Base-by-base conservation (phyloP, 2,797 vertebrate species). In the Mus caroli region DNA sequence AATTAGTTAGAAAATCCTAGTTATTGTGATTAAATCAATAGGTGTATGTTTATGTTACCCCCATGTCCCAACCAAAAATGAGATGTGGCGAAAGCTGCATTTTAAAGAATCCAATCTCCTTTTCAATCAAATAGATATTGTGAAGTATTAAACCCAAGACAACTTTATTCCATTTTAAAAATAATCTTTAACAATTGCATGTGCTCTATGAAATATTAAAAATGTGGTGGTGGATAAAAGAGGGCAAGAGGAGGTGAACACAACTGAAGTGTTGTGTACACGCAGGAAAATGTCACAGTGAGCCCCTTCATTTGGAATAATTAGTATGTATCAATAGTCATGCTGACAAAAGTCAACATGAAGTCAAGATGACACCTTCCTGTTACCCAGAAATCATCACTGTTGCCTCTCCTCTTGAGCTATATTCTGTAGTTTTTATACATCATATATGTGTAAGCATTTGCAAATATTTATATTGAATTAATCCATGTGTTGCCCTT, bases 101-200 rank as follows among this genome's bases (percentile, higher is more conserved):
- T 88, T 3, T 86, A 96, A 97, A 97, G 94, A 98, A 97, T 97
- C 91, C 90, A 98, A 93, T 78, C 85, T 98, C 96, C 97, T 91
- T 98, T 98, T 91, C 34, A 22, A 80, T 62, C 24, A 80, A 89
- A 91, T 93, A 40, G n/a, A 22, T 58, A 34, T 34, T 87, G 52
- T 96, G 97, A 98, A 97, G 83, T 97, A 90, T 95, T 98, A 82
- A 97, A 97, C 96, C 98, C 93, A 97, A 97, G 98, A 95, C 97
- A 88, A 84, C 95, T 97, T 96, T 62, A 79, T 91, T 94, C 69
- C 89, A 71, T 78, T 94, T 96, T 96, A 37, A 90, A 88, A 46
- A 71, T 94, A 64, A 84, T 6, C 22, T 89, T 89, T 93, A 76
- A 84, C 88, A 86, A 67, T 34, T 75, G 12, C n/a, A 78, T 34